A percentile compares a stretch with the other conserved stretches of the same genome.
phyloP scores from a whole-genome alignment of 2,797 vertebrate species.

The Sternotherus odoratus region DNA sequence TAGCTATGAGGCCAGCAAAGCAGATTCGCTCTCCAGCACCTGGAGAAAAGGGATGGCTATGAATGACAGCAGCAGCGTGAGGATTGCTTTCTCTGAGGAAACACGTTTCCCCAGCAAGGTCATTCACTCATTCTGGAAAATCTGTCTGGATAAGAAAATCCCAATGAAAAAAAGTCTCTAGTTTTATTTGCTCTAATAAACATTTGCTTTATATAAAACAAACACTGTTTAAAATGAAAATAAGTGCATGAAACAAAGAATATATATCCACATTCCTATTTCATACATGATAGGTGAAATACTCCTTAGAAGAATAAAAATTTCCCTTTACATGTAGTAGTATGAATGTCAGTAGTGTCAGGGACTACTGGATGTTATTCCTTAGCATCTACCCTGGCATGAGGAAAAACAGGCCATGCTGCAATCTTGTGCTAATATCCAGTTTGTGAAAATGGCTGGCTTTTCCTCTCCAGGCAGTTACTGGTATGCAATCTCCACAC shows the following conservation, averaged over 20 bases:
- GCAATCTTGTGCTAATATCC: slow-evolving; percentile 15
- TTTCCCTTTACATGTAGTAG: slow-evolving; percentile 76
- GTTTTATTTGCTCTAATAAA: slow-evolving; percentile 81
- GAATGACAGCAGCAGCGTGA: not conserved
- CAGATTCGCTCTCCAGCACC: not conserved
- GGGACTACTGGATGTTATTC: slow-evolving; percentile 59
- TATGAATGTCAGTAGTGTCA: slow-evolving; percentile 74
- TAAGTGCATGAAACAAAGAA: slow-evolving; percentile 78
- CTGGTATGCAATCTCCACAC: not conserved
- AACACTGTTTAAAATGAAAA: slow-evolving; percentile 77
- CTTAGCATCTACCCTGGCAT: slow-evolving; percentile 49
- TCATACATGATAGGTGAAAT: slow-evolving; percentile 78
- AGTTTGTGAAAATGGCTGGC: slow-evolving; percentile 35
- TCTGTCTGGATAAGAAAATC: not conserved
- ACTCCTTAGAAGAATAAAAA: slow-evolving; percentile 74
- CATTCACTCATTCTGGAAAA: not conserved
- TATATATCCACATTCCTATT: slow-evolving; percentile 82
- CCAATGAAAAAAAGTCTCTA: not conserved
- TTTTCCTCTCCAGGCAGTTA: not conserved
- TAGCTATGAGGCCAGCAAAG: not conserved
- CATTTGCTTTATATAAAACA: slow-evolving; percentile 81
- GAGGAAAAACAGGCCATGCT: slow-evolving; percentile 54
- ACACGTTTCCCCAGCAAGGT: not conserved
- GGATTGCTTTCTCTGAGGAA: not conserved
- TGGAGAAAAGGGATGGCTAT: not conserved